A percentile compares a stretch with the other conserved stretches of the same genome.
Evolutionary conservation across 1,140 invertebrate genomes (phyloP).

Genomic region (Cryptotermes secundus): DNA sequence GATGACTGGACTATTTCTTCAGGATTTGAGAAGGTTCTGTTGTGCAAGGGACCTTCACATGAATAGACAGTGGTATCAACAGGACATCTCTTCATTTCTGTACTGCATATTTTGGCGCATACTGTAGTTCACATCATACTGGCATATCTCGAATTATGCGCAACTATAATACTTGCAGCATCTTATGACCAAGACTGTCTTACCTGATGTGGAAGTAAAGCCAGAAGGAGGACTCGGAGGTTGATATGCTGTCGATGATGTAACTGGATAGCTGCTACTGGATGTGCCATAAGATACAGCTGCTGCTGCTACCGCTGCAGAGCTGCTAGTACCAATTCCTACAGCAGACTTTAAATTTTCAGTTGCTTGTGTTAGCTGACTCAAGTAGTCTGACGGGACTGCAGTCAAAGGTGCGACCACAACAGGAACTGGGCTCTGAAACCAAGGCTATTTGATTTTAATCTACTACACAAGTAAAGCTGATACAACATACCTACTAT

Average conservation of each 20-base stretch:
- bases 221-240: slow-evolving; percentile 34
- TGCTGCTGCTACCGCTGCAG: slow-evolving; percentile 25
- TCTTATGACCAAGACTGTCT: neutral
- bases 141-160: too few relatives aligned
- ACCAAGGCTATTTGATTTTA: slow-evolving; percentile 21
- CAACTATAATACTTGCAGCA: too few relatives aligned
- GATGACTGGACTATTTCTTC: too few relatives aligned
- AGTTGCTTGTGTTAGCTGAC: slow-evolving; percentile 65
- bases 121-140: too few relatives aligned
- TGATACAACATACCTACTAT: too few relatives aligned
- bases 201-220: slow-evolving; percentile 35
- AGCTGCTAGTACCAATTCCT: slow-evolving; percentile 24
- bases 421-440: slow-evolving; percentile 33
- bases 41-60: too few relatives aligned
- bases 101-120: too few relatives aligned
- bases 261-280: slow-evolving; percentile 34
- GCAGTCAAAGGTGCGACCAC: slow-evolving; percentile 52
- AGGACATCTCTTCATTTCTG: too few relatives aligned
- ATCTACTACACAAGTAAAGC: neutral
- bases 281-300: slow-evolving; percentile 26
- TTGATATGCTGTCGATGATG: slow-evolving; percentile 35
- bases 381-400: slow-evolving; percentile 71
- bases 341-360: slow-evolving; percentile 59
- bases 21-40: too few relatives aligned
- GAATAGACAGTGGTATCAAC: too few relatives aligned